Evolutionary conservation across 2,113 vertebrate species (phyloP).

Genomic region (Phycodurus eques): DNA sequence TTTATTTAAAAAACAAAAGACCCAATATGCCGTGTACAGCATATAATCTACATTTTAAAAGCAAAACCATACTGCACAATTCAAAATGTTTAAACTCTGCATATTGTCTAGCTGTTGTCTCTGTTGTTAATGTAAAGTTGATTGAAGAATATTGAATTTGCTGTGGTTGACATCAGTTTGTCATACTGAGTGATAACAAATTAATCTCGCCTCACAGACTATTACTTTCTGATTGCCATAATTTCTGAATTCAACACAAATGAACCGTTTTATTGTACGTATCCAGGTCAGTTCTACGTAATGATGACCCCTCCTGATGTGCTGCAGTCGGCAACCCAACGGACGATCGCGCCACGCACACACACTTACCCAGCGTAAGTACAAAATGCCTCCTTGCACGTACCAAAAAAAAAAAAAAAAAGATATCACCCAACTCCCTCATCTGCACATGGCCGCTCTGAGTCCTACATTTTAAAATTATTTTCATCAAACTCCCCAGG

Average conservation of each 20-base stretch:
- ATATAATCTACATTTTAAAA: no score
- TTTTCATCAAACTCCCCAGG: neutral
- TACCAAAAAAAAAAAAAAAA: neutral
- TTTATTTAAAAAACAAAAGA: no score
- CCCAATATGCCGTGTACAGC: no score
- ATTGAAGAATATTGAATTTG: no score
- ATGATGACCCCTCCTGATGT: conserved; percentile 92
- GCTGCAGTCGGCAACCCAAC: conserved; percentile 79
- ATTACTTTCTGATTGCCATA: no score
- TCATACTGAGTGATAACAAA: no score
- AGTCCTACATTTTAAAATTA: neutral
- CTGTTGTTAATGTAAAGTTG: no score
- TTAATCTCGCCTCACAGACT: no score
- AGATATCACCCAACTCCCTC: neutral
- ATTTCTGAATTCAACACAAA: neutral
- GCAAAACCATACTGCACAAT: no score
- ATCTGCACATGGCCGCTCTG: neutral
- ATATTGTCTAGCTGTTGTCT: no score
- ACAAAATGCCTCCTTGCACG: neutral
- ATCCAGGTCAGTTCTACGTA: conserved; percentile 86
- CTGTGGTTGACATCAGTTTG: no score
- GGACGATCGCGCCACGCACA: conserved; percentile 84
- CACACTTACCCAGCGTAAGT: conserved; percentile 87
- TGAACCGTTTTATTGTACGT: neutral
- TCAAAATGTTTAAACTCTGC: no score